phyloP scores from a whole-genome alignment of 1,140 invertebrate species.

The silkworm (Bombyx mori) region DNA sequence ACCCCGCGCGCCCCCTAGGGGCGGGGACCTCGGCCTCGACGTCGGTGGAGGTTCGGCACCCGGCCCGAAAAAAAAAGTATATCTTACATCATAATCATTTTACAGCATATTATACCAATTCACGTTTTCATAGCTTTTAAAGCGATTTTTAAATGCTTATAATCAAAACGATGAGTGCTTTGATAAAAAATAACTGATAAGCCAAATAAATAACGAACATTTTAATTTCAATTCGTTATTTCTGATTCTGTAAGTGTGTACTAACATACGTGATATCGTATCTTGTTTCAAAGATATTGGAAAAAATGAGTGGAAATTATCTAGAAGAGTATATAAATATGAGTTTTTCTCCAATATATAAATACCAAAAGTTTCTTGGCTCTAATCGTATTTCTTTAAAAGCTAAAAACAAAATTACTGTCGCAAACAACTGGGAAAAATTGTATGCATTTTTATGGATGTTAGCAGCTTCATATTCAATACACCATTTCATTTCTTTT shows the following conservation, averaged over 20 bases:
- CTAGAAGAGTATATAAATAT: not conserved
- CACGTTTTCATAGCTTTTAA: too few species aligned
- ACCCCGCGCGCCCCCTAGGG: too few species aligned
- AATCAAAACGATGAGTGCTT: too few species aligned
- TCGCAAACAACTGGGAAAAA: conserved; percentile 3
- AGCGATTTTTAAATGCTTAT: too few species aligned
- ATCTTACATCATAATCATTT: too few species aligned
- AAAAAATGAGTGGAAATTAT: not conserved
- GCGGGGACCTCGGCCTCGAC: too few species aligned
- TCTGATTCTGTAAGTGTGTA: not conserved
- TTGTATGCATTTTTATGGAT: conserved; percentile 10
- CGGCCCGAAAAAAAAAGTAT: too few species aligned
- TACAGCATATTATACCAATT: too few species aligned
- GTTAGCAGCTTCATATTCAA: not conserved
- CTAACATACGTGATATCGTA: not conserved
- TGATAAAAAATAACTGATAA: too few species aligned
- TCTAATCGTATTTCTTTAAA: conserved; percentile 7
- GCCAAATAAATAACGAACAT: too few species aligned
- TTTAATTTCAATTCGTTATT: too few species aligned
- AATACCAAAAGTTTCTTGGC: conserved; percentile 5
- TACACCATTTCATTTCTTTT: conserved; percentile 1
- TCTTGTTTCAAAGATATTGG: not conserved
- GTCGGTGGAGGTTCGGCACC: too few species aligned
- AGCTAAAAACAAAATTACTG: conserved; percentile 3
- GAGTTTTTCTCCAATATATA: conserved; percentile 3